Conservation (phyloP, 2,888 invertebrate species). For the Linnaemya vulpina region DNA sequence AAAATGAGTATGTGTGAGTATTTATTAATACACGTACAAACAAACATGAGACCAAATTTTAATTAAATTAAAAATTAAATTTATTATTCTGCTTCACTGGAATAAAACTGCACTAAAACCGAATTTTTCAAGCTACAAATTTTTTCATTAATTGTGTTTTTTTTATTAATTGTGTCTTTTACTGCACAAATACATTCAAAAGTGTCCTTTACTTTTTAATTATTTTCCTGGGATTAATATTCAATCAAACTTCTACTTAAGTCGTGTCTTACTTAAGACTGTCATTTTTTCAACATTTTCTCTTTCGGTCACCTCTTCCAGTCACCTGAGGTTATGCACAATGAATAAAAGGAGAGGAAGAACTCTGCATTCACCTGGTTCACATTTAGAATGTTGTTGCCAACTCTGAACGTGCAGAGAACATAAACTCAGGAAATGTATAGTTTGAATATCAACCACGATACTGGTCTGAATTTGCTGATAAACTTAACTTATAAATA, state of each 20-base stretch:
- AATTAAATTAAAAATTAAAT: conserved; percentile 14
- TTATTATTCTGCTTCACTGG: neutral
- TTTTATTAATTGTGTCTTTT: too few relatives aligned
- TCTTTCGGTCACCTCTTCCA: conserved; percentile 17
- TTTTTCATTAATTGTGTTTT: too few relatives aligned
- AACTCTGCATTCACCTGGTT: conserved; percentile 39
- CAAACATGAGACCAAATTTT: neutral
- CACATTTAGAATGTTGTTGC: conserved; percentile 36
- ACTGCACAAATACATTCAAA: too few relatives aligned
- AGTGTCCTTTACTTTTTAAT: neutral
- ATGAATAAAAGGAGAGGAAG: conserved; percentile 33
- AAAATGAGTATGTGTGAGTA: neutral
- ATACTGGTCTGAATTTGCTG: conserved; percentile 31
- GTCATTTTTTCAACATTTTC: conserved; percentile 5
- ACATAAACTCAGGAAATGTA: neutral
- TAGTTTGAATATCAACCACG: conserved; percentile 5
- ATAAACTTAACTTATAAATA: conserved; percentile 48
- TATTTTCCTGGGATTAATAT: conserved; percentile 63
- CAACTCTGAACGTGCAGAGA: neutral
- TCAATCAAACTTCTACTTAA: conserved; percentile 66
- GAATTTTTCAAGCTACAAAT: too few relatives aligned
- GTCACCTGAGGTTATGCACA: conserved; percentile 55
- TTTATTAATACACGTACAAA: neutral
- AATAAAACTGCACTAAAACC: too few relatives aligned
- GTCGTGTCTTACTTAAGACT: conserved; percentile 51